Evolutionary conservation across 2,113 vertebrate species (phyloP).

Genomic region (Pampusana beccarii): DNA sequence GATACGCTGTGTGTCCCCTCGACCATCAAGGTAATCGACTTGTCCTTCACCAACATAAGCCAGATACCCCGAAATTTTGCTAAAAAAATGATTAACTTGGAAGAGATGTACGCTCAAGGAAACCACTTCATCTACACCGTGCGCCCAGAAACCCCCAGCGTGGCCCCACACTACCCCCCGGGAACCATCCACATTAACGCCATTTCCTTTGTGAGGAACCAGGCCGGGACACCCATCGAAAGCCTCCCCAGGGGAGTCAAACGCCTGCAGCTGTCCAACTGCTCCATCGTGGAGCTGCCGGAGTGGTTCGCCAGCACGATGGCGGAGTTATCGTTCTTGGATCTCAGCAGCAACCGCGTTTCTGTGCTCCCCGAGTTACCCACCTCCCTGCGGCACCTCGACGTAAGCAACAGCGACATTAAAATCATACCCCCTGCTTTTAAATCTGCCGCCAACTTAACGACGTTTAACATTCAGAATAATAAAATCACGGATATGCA

Average conservation of each 20-base stretch:
- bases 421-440: neutral
- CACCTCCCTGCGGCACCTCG: neutral
- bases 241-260: neutral
- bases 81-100: neutral
- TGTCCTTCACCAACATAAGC: constrained; percentile 65
- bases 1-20: constrained; percentile 31
- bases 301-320: constrained; percentile 48
- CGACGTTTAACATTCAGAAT: neutral
- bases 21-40: constrained; percentile 33
- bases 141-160: rapidly evolving
- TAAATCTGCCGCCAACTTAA: constrained; percentile 27
- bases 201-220: neutral
- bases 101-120: constrained; percentile 31
- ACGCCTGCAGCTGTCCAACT: constrained; percentile 40
- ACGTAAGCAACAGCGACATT: constrained; percentile 38
- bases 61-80: constrained; percentile 22
- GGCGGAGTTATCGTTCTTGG: neutral
- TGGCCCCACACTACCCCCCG: neutral
- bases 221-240: constrained; percentile 17
- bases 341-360: constrained; percentile 55
- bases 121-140: constrained; percentile 46
- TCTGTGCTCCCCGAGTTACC: constrained; percentile 11
- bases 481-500: constrained; percentile 17
- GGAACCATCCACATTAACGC: neutral
- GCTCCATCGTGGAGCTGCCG: constrained; percentile 61